Evolutionary conservation across 2,113 vertebrate genomes (phyloP).

Genomic region (Recurvirostra avosetta): DNA sequence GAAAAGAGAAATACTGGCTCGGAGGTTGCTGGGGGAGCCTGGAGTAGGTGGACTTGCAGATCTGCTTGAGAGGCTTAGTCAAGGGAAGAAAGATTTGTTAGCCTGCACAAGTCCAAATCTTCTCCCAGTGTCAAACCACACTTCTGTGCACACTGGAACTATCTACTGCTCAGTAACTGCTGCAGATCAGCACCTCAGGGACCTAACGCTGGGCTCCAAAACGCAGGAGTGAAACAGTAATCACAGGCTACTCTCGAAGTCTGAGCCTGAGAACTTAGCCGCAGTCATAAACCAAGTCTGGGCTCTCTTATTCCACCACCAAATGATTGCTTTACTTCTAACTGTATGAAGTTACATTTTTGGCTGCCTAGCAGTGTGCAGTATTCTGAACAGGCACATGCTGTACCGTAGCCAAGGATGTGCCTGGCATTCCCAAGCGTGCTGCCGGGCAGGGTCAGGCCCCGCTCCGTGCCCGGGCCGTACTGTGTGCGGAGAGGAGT

Average conservation of each 20-base stretch:
- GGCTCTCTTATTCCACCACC: neutral
- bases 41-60: neutral
- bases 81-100: neutral
- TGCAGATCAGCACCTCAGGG: neutral
- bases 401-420: neutral
- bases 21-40: neutral
- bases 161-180: neutral
- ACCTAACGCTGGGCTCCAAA: neutral
- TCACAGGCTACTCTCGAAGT: neutral
- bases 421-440: neutral
- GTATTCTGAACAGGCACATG: no score
- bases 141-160: neutral
- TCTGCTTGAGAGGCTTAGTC: neutral
- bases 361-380: neutral
- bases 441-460: neutral
- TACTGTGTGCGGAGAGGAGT: fast-evolving
- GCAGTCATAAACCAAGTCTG: neutral
- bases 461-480: neutral
- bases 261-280: neutral
- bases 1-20: neutral
- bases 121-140: neutral
- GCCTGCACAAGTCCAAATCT: neutral
- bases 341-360: neutral
- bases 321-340: neutral
- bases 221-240: neutral